phyloP scores from a whole-genome alignment of 1,140 invertebrate genomes.

The Tetranychus urticae region DNA sequence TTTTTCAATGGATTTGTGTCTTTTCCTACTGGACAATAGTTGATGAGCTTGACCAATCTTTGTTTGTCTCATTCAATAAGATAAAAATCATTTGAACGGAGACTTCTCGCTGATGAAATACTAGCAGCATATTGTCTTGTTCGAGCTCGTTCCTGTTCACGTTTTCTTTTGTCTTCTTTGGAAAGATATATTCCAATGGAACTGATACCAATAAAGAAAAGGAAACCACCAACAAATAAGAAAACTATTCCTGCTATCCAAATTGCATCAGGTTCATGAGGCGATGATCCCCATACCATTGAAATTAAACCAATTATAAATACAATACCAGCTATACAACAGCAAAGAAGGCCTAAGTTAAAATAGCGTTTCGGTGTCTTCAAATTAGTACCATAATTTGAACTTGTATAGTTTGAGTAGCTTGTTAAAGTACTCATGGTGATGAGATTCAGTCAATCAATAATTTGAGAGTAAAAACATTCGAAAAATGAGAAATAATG shows the following conservation, averaged over 20 bases:
- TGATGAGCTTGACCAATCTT: too few species aligned
- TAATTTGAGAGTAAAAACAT: too few species aligned
- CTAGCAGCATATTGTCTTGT: slow-evolving; percentile 13
- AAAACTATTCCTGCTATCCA: slow-evolving; percentile 15
- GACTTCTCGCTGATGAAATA: slow-evolving; percentile 10
- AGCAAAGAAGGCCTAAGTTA: slow-evolving; percentile 12
- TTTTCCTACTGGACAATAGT: too few species aligned
- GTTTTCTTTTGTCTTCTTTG: slow-evolving; percentile 14
- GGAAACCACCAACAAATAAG: slow-evolving; percentile 11
- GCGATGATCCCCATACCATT: slow-evolving; percentile 14
- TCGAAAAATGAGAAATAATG: too few species aligned
- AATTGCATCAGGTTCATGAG: slow-evolving; percentile 13
- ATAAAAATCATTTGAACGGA: slow-evolving; percentile 5
- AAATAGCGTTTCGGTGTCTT: slow-evolving; percentile 13
- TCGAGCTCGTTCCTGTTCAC: slow-evolving; percentile 9
- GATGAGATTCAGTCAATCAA: too few species aligned
- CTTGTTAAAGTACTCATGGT: too few species aligned
- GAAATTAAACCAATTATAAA: slow-evolving; percentile 13
- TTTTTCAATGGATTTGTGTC: too few species aligned
- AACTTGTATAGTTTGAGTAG: too few species aligned
- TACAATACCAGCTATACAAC: slow-evolving; percentile 12
- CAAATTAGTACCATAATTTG: too few species aligned
- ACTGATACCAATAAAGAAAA: slow-evolving; percentile 15
- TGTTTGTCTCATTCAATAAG: not conserved
- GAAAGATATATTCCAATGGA: slow-evolving; percentile 15